Evolutionary conservation across 2,888 invertebrate genomes (phyloP), one percentile per base, ranked within the genome.

Genomic region (Agonopterix heracliana): DNA sequence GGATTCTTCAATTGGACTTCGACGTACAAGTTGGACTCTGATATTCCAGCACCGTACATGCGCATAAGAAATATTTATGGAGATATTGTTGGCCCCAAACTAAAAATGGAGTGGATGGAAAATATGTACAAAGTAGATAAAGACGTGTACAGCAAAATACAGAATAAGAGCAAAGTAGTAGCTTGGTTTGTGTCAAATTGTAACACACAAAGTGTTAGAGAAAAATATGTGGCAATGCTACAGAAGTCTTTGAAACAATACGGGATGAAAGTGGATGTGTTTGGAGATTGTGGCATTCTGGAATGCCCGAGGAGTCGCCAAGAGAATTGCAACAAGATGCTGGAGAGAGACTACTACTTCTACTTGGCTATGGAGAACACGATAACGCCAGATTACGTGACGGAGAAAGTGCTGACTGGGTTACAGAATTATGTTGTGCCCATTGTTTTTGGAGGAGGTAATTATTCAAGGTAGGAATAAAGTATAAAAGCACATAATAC

Each of bases 311-410:
- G 57, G 50, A 38, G 60, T 1, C 56, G 53, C 3, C 56, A 63
- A n/a, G 46, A 62, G 0, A 64, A 63, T 12, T 89, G 88, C 51
- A 64, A 75, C 47, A 54, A 50, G 26, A 68, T 78, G 57, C 52
- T 90, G 43, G 86, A 90, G 54, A 78, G 71, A 10, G 86, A 92
- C 50, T 95, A 94, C 73, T 93, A 91, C 67, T 95, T 94, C 67
- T 94, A 94, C 65, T 72, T 94, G 54, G 81, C 91, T 0, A 92
- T 94, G 63, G 94, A 95, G 76, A 94, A 94, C 71, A 92, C 93
- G 2, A 90, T 93, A 58, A 92, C 92, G 60, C 81, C 81, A 45
- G 87, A 87, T 57, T 87, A 86, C 44, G 80, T 86, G 2, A 84
- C 87, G 0, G 87, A 87, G 66, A 94, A 94, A 68, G 78, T 94